These are phyloP conservation scores for Limnephilus marmoratus DNA, from an alignment of 2,888 invertebrate genomes.

Conservation along the genomic window DNA sequence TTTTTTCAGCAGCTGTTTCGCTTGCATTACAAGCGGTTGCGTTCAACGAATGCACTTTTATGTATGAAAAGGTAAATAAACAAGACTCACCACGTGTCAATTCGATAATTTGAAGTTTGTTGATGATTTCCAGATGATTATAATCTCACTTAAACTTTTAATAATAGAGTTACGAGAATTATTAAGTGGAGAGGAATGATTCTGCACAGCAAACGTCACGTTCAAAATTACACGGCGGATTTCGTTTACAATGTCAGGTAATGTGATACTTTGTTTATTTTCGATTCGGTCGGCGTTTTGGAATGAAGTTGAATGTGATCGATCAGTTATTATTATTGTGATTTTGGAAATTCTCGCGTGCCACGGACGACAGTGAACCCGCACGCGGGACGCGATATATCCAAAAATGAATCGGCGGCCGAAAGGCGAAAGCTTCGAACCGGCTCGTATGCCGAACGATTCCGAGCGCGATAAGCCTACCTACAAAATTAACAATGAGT, in stretches of 20 bases:
- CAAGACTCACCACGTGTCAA: constrained; percentile 47
- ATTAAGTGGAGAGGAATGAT: not conserved
- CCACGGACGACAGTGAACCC: constrained; percentile 50
- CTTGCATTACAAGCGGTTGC: not conserved
- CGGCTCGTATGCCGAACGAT: constrained; percentile 22
- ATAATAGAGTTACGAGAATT: constrained; percentile 49
- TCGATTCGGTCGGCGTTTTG: constrained; percentile 39
- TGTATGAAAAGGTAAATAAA: constrained; percentile 53
- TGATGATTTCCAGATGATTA: constrained; percentile 38
- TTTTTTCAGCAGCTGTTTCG: constrained; percentile 15
- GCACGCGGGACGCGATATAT: constrained; percentile 52
- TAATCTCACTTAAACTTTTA: constrained; percentile 42
- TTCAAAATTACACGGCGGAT: not conserved
- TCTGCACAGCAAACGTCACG: constrained; percentile 37
- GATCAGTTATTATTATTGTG: constrained; percentile 27
- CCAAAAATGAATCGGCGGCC: constrained; percentile 54
- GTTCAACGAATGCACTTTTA: constrained; percentile 19
- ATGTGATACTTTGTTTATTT: constrained; percentile 39
- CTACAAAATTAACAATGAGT: constrained; percentile 19
- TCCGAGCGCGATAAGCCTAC: not conserved
- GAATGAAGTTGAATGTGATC: constrained; percentile 14
- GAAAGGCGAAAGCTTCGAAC: constrained; percentile 47
- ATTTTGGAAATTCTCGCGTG: constrained; percentile 45
- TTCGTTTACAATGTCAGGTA: not conserved
- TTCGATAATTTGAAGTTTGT: constrained; percentile 42